Evolutionary conservation across 2,113 vertebrate species (phyloP), one percentile per base, ranked within the genome.

Genomic region (Noctilio leporinus): DNA sequence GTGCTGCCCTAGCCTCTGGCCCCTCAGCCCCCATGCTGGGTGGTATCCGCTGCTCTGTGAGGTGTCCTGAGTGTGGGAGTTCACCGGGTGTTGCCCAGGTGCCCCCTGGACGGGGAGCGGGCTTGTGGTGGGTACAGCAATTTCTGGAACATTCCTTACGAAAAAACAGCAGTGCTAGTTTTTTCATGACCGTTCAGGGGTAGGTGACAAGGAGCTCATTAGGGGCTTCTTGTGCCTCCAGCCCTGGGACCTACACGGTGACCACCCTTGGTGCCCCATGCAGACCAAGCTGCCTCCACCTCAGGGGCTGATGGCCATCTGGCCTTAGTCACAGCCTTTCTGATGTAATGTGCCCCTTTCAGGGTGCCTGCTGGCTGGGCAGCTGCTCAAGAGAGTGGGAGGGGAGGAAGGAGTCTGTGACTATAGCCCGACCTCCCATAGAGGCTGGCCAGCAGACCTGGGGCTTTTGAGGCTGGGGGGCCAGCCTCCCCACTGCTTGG

Each of bases 301-400:
- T 94, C 97, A 96, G 92, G 98, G 98, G 98, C 98, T 98, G 98
- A 98, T 98, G 98, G 96, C 97, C 98, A 98, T 98, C 98, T 98
- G 98, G 98, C 98, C 98, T 98, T 90, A 84, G 99, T 98, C 98
- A 98, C 99, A 98, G 99, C 99, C 98, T 98, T 98, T 98, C 99
- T 99, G 99, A 99, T 99, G 99, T 99, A 99, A 99, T 98, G 98
- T 99, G 99, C 99, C 98, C 98, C 97, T 97, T 98, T 98, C 98
- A 97, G 97, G 49, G 98, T 95, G 97, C 97, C 98, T 96, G 98
- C 98, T 97, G 98, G 97, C 96, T 96, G 96, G 97, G 98, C 98
- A 98, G 98, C 98, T 98, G 98, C 98, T 98, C 98, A 98, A 97
- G 97, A 98, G 98, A 98, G 96, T 94, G 98, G 57, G 57, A 59